Conservation (phyloP, 2,113 vertebrate genomes). For the Dicaeum eximium region DNA sequence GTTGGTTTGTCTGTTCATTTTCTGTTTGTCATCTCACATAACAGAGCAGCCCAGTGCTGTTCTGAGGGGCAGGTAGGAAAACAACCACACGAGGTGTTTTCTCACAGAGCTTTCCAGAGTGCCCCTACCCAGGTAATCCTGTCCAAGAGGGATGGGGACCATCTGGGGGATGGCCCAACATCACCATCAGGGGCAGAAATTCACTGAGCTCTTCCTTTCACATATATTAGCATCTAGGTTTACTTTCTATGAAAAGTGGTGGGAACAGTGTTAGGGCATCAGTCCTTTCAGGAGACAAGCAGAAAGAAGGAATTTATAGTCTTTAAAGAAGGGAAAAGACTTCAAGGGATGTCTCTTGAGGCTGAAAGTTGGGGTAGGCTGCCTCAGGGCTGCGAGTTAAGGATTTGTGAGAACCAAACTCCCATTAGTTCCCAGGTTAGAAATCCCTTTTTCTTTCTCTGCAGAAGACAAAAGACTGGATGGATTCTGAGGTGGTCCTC, state of each 20-base stretch:
- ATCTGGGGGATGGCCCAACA: neutral
- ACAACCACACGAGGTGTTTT: neutral
- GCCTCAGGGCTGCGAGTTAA: neutral
- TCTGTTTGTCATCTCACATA: neutral
- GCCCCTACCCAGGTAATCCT: fast-evolving
- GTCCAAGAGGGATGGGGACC: neutral
- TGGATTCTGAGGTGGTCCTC: neutral
- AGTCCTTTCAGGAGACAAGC: fast-evolving
- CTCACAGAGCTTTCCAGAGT: neutral
- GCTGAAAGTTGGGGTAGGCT: neutral
- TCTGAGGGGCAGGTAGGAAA: neutral
- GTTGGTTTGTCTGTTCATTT: neutral
- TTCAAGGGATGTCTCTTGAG: neutral
- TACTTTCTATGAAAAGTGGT: neutral
- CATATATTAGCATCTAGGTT: neutral
- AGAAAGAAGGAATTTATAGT: neutral
- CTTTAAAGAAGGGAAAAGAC: neutral
- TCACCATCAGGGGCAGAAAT: neutral
- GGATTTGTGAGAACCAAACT: neutral
- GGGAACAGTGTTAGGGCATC: neutral
- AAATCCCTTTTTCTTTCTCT: neutral
- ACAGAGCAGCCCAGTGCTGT: neutral
- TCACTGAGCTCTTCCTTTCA: neutral
- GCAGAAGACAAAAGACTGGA: neutral
- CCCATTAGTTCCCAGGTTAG: neutral